Percentiles rank a stretch among this genome's conserved stretches.
phyloP scores from a whole-genome alignment of 2,888 invertebrate species.

The Acronicta leporina region DNA sequence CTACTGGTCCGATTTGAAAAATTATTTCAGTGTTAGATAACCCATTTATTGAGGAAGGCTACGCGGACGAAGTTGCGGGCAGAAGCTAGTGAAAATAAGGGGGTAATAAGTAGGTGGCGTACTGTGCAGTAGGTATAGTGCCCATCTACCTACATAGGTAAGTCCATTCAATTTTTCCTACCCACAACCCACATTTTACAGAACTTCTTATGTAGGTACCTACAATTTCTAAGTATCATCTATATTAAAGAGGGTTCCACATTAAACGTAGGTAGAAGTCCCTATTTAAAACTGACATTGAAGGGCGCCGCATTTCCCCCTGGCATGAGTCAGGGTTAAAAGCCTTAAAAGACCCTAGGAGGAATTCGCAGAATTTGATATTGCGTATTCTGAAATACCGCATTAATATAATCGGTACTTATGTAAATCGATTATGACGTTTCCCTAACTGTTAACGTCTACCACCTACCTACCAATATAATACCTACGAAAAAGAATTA shows the following conservation, averaged over 20 bases:
- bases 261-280: conserved; percentile 22
- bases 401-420: neutral
- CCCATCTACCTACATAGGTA: too few relatives aligned
- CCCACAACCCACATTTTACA: neutral
- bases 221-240: conserved; percentile 39
- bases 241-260: conserved; percentile 25
- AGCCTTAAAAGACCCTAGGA: conserved; percentile 41
- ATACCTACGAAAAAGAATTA: too few relatives aligned
- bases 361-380: conserved; percentile 21
- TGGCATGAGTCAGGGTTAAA: conserved; percentile 61
- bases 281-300: conserved; percentile 44
- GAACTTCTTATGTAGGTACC: neutral
- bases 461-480: too few relatives aligned
- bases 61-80: too few relatives aligned
- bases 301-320: conserved; percentile 55
- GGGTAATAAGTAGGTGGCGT: too few relatives aligned
- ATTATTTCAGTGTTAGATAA: too few relatives aligned
- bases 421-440: neutral
- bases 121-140: too few relatives aligned
- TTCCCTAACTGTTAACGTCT: neutral
- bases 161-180: neutral
- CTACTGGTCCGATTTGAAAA: too few relatives aligned
- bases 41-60: too few relatives aligned
- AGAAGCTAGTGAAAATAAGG: too few relatives aligned
- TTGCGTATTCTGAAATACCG: conserved; percentile 2